Evolutionary conservation across 2,797 vertebrate genomes (phyloP).

Genomic region (Cyclura pinguis): DNA sequence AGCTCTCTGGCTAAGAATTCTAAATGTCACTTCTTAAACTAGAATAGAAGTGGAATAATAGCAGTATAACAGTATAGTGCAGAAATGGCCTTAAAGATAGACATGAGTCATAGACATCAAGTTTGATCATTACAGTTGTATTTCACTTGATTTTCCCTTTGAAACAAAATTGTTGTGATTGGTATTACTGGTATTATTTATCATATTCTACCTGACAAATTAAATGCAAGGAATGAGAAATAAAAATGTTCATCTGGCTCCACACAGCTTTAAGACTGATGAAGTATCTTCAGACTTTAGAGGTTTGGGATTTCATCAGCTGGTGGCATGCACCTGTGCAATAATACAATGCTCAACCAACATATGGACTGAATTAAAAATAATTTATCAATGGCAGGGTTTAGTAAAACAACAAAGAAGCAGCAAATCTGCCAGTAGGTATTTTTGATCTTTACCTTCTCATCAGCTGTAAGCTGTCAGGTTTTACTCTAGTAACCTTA

Average conservation of each 20-base stretch:
- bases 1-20: too few species aligned
- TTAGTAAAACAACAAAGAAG: slow-evolving; percentile 48
- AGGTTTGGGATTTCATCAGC: slow-evolving; percentile 53
- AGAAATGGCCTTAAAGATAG: too few species aligned
- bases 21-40: too few species aligned
- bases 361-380: slow-evolving; percentile 51
- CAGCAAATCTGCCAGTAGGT: slow-evolving; percentile 45
- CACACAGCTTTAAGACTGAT: background rate
- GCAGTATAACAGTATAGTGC: too few species aligned
- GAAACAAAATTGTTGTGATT: background rate
- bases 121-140: background rate
- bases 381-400: slow-evolving; percentile 46
- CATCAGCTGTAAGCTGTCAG: background rate
- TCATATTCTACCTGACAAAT: slow-evolving; percentile 13
- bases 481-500: background rate
- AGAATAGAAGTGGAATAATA: too few species aligned
- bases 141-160: background rate
- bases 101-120: too few species aligned
- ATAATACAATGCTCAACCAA: slow-evolving; percentile 47
- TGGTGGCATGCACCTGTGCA: slow-evolving; percentile 18
- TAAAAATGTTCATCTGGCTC: background rate
- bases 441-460: background rate
- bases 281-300: slow-evolving; percentile 39
- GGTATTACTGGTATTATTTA: slow-evolving; percentile 2
- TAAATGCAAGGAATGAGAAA: background rate